Conservation (phyloP, 2,797 vertebrate genomes). For the Myotis pilosus region DNA sequence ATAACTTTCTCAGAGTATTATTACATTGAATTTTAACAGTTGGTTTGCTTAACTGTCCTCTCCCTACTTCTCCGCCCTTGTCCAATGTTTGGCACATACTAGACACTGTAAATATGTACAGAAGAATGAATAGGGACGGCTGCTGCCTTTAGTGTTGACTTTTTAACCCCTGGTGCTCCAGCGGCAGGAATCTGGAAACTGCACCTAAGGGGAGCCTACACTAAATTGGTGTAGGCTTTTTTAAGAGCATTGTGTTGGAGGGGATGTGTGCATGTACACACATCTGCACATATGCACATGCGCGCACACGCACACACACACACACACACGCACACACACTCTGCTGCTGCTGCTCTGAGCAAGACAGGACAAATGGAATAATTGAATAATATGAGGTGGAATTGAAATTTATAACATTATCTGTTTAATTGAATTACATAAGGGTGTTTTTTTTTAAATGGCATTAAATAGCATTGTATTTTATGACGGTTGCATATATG, state of each 20-base stretch:
- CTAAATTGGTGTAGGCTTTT: neutral
- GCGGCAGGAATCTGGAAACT: neutral
- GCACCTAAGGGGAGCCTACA: neutral
- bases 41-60: neutral
- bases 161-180: neutral
- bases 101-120: conserved; percentile 2
- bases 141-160: neutral
- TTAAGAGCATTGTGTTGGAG: neutral
- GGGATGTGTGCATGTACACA: neutral
- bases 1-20: neutral
- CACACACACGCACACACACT: neutral
- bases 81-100: neutral
- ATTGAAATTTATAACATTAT: neutral
- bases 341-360: neutral
- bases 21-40: neutral
- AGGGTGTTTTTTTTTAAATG: neutral
- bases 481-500: neutral
- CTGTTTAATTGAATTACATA: neutral
- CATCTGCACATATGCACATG: too few relatives aligned
- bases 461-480: neutral
- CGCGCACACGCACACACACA: neutral
- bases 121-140: neutral
- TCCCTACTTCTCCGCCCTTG: neutral
- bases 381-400: neutral
- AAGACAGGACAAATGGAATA: neutral